Base-by-base conservation (phyloP, 2,797 vertebrate genomes). In the Crotalus adamanteus region DNA sequence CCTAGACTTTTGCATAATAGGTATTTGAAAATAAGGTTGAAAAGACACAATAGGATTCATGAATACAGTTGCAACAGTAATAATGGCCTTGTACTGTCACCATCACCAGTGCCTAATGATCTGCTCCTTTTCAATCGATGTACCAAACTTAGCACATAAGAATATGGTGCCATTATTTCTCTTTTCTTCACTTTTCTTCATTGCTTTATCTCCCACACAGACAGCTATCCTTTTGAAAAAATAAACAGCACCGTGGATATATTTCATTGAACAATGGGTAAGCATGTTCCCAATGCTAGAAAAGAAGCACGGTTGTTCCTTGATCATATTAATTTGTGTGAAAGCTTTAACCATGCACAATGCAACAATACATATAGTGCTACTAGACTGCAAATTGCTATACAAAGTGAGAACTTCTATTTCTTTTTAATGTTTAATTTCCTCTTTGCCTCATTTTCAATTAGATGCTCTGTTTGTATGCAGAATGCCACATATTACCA, bases 381-480 rank as follows among this genome's bases (percentile, higher is more conserved):
- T 88, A 60, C 31, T 89, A 20, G 47, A 51, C 73, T 57, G 20
- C 28, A 18, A 89, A 91, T 28, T 89, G 53, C 53, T 9, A 9
- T 94, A 51, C 28, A 63, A 65, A 85, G 0, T 63, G 92, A 93
- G 92, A 94, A 95, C n/a, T 92, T 93, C 14, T 78, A 93, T 93
- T 63, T 93, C 47, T 92, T 94, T 94, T 92, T 83, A 83, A 83
- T 83, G 83, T 94, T 96, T 94, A 87, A 93, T 95, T 85, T 96
- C 83, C 94, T 73, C 91, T 90, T 87, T 1, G 69, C 93, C 91
- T 95, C 91, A 91, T 93, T 97, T 96, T 95, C 94, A 94, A 87
- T 96, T 96, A 97, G 92, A 93, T 88, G 93, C 87, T 86, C 87
- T 90, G 60, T 95, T 94, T 95, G 89, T 60, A 93, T 88, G 16